These are phyloP conservation scores for Gracilinanus agilis DNA, from an alignment of 2,113 vertebrate genomes.

Conservation along the genomic window DNA sequence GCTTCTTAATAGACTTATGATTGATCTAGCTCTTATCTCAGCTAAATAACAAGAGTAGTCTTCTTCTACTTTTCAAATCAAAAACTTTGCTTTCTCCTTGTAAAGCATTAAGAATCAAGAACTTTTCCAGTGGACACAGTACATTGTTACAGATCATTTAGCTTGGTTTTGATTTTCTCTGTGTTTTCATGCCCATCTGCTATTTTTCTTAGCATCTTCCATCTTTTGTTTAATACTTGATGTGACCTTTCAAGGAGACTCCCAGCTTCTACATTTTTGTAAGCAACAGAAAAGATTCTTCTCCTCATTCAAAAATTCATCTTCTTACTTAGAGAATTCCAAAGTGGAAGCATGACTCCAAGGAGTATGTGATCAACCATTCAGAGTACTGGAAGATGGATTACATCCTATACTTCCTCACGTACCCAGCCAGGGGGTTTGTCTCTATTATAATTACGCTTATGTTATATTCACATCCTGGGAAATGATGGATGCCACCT, in stretches of 20 bases:
- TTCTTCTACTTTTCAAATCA: neutral
- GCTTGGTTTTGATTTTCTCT: neutral
- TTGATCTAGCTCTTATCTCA: neutral
- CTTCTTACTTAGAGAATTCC: neutral
- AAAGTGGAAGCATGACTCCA: neutral
- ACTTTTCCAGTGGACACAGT: neutral
- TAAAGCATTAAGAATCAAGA: neutral
- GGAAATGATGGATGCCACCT: too few relatives aligned
- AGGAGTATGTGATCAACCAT: neutral
- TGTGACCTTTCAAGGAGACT: neutral
- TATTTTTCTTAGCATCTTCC: neutral
- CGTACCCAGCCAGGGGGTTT: neutral
- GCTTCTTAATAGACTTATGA: neutral
- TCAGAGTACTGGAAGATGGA: neutral
- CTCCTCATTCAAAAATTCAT: too few relatives aligned
- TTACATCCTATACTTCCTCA: neutral
- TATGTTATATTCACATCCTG: too few relatives aligned
- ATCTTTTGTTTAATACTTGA: neutral
- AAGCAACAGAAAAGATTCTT: too few relatives aligned
- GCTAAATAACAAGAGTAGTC: neutral
- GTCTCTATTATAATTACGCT: neutral
- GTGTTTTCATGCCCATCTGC: neutral
- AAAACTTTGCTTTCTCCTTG: neutral
- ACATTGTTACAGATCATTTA: neutral
- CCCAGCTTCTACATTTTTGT: too few relatives aligned